These are phyloP conservation scores for Synergus umbraculus DNA, from an alignment of 2,888 invertebrate genomes.

Conservation along the genomic window DNA sequence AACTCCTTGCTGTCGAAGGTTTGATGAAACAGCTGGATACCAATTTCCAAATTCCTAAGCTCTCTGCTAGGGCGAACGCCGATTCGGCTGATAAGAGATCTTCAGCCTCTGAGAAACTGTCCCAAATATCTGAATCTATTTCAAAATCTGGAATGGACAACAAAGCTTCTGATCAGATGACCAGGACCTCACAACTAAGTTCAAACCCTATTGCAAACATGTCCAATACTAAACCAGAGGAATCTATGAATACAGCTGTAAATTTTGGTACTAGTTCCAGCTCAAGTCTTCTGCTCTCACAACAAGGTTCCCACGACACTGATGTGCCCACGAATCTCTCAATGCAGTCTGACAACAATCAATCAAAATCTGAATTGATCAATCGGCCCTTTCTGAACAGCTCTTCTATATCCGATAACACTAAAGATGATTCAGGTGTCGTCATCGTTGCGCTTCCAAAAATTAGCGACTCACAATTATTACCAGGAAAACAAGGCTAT, in stretches of 20 bases:
- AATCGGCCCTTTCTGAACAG: slow-evolving; percentile 46
- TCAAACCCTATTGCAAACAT: slow-evolving; percentile 40
- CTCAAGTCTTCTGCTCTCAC: slow-evolving; percentile 25
- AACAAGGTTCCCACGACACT: slow-evolving; percentile 59
- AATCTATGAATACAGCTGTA: slow-evolving; percentile 23
- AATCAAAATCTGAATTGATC: slow-evolving; percentile 44
- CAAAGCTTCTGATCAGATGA: slow-evolving; percentile 40
- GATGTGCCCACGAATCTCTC: slow-evolving; percentile 73
- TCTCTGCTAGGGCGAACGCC: slow-evolving; percentile 80
- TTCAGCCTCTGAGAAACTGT: slow-evolving; percentile 50
- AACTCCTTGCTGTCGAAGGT: slow-evolving; percentile 85
- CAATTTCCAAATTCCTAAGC: slow-evolving; percentile 92
- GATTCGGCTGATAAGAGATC: slow-evolving; percentile 68
- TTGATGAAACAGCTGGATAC: slow-evolving; percentile 88
- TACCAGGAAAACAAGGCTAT: slow-evolving; percentile 44
- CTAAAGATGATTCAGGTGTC: slow-evolving; percentile 52
- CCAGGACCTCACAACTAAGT: slow-evolving; percentile 38
- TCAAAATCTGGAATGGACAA: slow-evolving; percentile 46
- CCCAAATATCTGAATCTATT: slow-evolving; percentile 54
- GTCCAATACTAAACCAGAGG: slow-evolving; percentile 52
- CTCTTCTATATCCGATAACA: slow-evolving; percentile 55
- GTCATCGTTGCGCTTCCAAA: slow-evolving; percentile 57
- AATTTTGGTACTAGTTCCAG: slow-evolving; percentile 26
- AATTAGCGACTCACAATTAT: slow-evolving; percentile 51
- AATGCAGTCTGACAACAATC: slow-evolving; percentile 64